Percentiles rank a stretch among this genome's conserved stretches.
phyloP scores from a whole-genome alignment of 2,888 invertebrate species.

The Sycophila texana region DNA sequence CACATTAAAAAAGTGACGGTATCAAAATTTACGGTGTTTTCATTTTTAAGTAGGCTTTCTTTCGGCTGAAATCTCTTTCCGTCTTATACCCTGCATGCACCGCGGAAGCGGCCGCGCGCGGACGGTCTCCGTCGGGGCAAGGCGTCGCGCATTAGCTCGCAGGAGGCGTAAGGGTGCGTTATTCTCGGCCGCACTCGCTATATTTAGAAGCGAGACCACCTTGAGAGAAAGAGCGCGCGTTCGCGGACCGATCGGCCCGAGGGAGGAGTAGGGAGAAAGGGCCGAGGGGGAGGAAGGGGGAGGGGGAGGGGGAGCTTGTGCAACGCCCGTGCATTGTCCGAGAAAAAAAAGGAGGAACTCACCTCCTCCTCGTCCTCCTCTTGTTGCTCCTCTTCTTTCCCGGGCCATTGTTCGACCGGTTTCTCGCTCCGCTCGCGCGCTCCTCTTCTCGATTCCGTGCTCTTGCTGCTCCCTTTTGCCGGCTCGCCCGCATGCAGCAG shows the following conservation, averaged over 20 bases:
- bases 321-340: conserved; percentile 49
- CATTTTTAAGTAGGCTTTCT: too few relatives aligned
- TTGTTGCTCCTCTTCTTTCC: conserved; percentile 33
- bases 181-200: conserved; percentile 73
- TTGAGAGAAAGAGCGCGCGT: conserved; percentile 65
- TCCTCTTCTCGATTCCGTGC: not conserved
- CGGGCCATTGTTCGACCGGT: conserved; percentile 55
- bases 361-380: conserved; percentile 16
- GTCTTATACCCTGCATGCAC: too few relatives aligned
- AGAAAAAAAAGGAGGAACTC: conserved; percentile 42
- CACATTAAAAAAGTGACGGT: too few relatives aligned
- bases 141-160: conserved; percentile 9
- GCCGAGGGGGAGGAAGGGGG: conserved; percentile 11
- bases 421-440: conserved; percentile 16
- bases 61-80: too few relatives aligned
- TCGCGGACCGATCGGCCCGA: conserved; percentile 19
- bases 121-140: not conserved
- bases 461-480: conserved; percentile 5
- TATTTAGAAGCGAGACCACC: conserved; percentile 74
- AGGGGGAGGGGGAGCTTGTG: conserved; percentile 29
- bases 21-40: too few relatives aligned
- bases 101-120: too few relatives aligned
- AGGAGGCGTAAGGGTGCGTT: conserved; percentile 61
- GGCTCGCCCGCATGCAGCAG: not conserved
- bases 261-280: conserved; percentile 21